phyloP scores from a whole-genome alignment of 2,888 invertebrate genomes.

The Pimpla rufipes region DNA sequence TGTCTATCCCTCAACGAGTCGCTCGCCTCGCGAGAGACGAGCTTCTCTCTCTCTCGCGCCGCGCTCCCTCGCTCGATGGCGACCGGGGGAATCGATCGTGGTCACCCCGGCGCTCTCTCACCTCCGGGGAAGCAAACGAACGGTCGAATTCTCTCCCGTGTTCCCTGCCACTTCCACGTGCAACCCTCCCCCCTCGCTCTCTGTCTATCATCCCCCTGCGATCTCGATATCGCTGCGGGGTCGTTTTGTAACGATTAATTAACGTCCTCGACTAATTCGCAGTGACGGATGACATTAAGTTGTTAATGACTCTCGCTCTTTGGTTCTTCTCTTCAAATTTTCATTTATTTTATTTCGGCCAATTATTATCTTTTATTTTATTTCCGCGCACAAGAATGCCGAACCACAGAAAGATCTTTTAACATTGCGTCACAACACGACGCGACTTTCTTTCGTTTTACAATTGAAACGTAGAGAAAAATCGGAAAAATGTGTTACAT shows the following conservation, averaged over 20 bases:
- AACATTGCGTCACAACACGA: no score
- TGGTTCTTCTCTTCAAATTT: neutral
- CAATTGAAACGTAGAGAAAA: no score
- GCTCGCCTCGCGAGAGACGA: neutral
- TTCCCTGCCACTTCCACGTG: conserved; percentile 60
- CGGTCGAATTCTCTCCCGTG: conserved; percentile 2
- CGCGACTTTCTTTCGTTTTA: no score
- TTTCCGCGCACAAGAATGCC: neutral
- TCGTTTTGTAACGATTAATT: conserved; percentile 49
- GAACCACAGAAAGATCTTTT: no score
- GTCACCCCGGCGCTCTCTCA: conserved; percentile 5
- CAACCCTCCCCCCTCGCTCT: conserved; percentile 13
- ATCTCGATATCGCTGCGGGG: conserved; percentile 4
- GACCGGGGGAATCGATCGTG: conserved; percentile 38
- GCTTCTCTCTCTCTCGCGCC: neutral
- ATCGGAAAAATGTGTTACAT: neutral
- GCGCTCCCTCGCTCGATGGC: neutral
- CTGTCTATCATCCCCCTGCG: conserved; percentile 6
- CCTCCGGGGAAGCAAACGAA: conserved; percentile 13
- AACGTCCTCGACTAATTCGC: conserved; percentile 26
- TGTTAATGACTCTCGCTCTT: neutral
- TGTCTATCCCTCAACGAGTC: neutral
- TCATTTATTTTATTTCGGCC: no score
- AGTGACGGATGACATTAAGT: conserved; percentile 13
- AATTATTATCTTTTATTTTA: no score